Conservation (phyloP, 2,797 vertebrate genomes). For the Sphenodon punctatus region DNA sequence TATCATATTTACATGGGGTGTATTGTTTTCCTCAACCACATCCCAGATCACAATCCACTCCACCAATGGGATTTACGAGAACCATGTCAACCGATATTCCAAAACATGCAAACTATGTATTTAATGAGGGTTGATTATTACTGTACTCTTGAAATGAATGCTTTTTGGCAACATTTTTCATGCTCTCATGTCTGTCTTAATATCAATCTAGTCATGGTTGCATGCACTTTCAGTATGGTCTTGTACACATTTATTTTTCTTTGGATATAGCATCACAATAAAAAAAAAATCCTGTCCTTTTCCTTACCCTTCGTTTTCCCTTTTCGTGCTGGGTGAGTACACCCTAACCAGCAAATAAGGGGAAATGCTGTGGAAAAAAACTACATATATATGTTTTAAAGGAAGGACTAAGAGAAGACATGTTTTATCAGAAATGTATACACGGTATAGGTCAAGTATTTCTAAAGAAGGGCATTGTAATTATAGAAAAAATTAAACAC, state of each 20-base stretch:
- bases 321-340: background rate
- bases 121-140: conserved; percentile 41
- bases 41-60: background rate
- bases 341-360: background rate
- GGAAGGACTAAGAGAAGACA: no score
- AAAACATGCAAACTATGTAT: conserved; percentile 9
- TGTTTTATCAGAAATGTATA: no score
- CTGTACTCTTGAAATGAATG: conserved; percentile 18
- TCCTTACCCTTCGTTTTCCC: background rate
- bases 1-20: background rate
- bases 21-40: background rate
- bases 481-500: no score
- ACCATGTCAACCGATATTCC: conserved; percentile 6
- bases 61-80: conserved; percentile 6
- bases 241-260: background rate
- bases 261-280: background rate
- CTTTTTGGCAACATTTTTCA: conserved; percentile 33
- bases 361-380: background rate
- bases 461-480: no score
- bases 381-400: background rate
- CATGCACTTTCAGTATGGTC: background rate
- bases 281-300: background rate
- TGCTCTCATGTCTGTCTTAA: conserved; percentile 14
- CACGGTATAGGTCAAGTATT: no score
- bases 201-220: conserved; percentile 14